These are phyloP conservation scores for Hippocampus zosterae DNA, from an alignment of 2,113 vertebrate genomes.

Conservation along the genomic window DNA sequence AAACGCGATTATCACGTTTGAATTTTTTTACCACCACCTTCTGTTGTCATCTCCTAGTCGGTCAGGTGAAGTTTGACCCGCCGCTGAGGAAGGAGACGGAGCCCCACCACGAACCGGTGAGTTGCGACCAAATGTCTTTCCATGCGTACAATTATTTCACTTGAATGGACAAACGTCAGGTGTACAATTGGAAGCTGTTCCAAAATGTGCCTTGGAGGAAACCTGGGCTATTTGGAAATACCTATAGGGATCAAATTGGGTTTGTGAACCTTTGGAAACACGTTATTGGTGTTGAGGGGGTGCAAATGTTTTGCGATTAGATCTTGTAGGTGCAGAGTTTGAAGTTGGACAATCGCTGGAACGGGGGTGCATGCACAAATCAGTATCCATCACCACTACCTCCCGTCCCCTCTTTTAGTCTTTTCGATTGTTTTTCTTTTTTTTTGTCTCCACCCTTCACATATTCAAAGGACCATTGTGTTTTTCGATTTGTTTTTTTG, in stretches of 20 bases:
- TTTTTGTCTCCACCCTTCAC: too few species aligned
- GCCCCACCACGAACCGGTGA: constrained; percentile 93
- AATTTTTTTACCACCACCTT: neutral
- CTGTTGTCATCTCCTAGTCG: constrained; percentile 34
- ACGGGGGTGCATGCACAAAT: constrained; percentile 15
- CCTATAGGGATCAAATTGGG: neutral
- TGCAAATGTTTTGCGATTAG: neutral
- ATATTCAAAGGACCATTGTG: neutral
- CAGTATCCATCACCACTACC: constrained; percentile 9
- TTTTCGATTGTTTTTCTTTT: neutral
- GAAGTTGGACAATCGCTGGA: constrained; percentile 5
- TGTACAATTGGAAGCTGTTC: neutral
- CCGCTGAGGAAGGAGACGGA: constrained; percentile 94
- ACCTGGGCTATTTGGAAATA: neutral
- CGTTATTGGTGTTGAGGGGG: too few species aligned
- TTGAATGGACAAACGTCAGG: neutral
- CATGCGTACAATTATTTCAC: constrained; percentile 10
- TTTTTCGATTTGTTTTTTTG: neutral
- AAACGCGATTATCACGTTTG: neutral
- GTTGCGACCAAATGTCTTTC: constrained; percentile 41
- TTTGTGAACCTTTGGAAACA: neutral
- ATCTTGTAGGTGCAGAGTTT: neutral
- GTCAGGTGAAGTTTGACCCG: constrained; percentile 95
- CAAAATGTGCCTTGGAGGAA: neutral
- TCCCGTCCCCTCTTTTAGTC: constrained; percentile 7